Conservation (phyloP, 2,888 invertebrate genomes). For the Agonopterix heracliana region DNA sequence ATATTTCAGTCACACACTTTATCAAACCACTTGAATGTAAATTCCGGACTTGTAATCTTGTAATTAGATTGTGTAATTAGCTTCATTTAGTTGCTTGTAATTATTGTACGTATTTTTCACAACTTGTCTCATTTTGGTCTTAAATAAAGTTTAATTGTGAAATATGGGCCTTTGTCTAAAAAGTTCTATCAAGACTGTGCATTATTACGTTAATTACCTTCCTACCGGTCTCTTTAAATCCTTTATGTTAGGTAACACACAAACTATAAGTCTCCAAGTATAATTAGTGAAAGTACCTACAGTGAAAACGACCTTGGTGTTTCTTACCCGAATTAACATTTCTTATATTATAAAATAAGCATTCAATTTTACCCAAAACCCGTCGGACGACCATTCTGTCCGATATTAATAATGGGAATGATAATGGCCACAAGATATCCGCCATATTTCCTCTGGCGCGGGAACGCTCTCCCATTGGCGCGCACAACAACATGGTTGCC, state of each 20-base stretch:
- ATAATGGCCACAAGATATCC: slow-evolving; percentile 41
- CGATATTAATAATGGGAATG: slow-evolving; percentile 51
- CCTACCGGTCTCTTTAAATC: no score
- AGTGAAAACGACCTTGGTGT: no score
- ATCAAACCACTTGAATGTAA: slow-evolving; percentile 46
- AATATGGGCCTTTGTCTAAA: no score
- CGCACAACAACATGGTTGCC: slow-evolving; percentile 58
- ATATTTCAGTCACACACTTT: slow-evolving; percentile 59
- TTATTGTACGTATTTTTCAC: neutral
- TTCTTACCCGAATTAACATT: no score
- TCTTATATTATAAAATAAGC: no score
- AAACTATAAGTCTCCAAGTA: no score
- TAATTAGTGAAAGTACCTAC: no score
- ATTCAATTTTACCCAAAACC: slow-evolving; percentile 4
- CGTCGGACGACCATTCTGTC: slow-evolving; percentile 31
- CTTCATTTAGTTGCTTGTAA: neutral
- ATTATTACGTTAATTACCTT: no score
- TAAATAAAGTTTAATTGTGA: no score
- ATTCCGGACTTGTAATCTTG: slow-evolving; percentile 29
- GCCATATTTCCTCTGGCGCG: slow-evolving; percentile 53
- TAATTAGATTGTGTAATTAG: slow-evolving; percentile 26
- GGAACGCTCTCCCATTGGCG: slow-evolving; percentile 55
- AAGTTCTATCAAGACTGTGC: no score
- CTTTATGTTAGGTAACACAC: no score
- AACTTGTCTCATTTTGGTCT: neutral